Percentiles rank a stretch among this genome's conserved stretches.
Evolutionary conservation across 2,888 invertebrate genomes (phyloP).

Genomic region (Papilio elwesi): DNA sequence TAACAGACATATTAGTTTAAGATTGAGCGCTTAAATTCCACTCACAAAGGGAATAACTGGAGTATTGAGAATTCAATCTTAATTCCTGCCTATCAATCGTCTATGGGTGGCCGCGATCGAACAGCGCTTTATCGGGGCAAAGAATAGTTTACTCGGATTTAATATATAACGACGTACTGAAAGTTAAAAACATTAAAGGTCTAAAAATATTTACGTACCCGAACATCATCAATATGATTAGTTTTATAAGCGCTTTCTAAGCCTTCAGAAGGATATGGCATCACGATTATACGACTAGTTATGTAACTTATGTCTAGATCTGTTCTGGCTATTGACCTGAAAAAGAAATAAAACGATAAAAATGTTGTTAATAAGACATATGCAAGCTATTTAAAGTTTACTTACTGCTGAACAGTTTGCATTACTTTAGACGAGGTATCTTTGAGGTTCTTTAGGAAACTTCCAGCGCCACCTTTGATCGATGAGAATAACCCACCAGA

Average conservation of each 20-base stretch:
- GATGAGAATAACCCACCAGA: constrained; percentile 91
- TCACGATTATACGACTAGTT: constrained; percentile 94
- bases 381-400: constrained; percentile 45
- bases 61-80: no score
- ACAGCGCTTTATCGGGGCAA: neutral
- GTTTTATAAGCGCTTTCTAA: constrained; percentile 96
- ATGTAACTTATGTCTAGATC: constrained; percentile 97
- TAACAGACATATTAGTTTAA: neutral
- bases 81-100: no score
- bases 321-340: constrained; percentile 91
- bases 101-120: no score
- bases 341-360: constrained; percentile 52
- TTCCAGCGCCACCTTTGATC: constrained; percentile 96
- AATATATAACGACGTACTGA: neutral
- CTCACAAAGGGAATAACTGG: no score
- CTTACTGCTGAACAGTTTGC: constrained; percentile 96
- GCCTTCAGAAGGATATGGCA: constrained; percentile 98
- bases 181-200: neutral
- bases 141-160: neutral
- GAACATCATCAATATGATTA: constrained; percentile 96
- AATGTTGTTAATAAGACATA: neutral
- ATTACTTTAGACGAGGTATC: constrained; percentile 98
- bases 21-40: no score
- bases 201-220: constrained; percentile 64
- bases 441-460: constrained; percentile 95